These are phyloP conservation scores for Saguinus midas DNA, from an alignment of 2,113 vertebrate species.

Conservation along the genomic window DNA sequence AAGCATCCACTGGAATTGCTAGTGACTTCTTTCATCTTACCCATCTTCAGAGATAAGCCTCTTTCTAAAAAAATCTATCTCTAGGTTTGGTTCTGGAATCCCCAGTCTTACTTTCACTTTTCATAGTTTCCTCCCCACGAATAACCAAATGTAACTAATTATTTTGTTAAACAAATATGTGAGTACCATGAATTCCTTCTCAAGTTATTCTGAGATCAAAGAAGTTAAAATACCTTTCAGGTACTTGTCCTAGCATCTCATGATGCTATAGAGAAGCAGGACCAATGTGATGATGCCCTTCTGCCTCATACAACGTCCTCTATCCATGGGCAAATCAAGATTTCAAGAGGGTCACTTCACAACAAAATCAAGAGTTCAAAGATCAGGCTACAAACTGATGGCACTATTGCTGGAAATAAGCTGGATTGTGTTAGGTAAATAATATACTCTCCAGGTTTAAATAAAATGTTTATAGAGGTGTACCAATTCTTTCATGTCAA, in stretches of 20 bases:
- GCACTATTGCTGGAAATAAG: conserved; percentile 17
- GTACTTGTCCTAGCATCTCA: not conserved
- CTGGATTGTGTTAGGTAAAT: conserved; percentile 25
- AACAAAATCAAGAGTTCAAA: conserved; percentile 33
- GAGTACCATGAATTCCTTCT: not conserved
- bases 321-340: not conserved
- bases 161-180: not conserved
- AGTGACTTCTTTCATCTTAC: not conserved
- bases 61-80: not conserved
- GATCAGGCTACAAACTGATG: conserved; percentile 39
- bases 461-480: conserved; percentile 48
- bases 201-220: conserved; percentile 8
- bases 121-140: not conserved
- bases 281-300: not conserved
- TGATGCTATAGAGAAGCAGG: not conserved
- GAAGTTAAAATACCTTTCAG: conserved; percentile 10
- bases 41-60: not conserved
- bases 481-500: conserved; percentile 51
- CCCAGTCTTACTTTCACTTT: not conserved
- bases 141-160: not conserved
- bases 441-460: conserved; percentile 56
- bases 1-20: not conserved
- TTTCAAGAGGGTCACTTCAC: conserved; percentile 45
- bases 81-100: not conserved
- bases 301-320: not conserved